Evolutionary conservation across 2,113 vertebrate species (phyloP), one percentile per base, ranked within the genome.

Genomic region (Sinocyclocheilus grahami): DNA sequence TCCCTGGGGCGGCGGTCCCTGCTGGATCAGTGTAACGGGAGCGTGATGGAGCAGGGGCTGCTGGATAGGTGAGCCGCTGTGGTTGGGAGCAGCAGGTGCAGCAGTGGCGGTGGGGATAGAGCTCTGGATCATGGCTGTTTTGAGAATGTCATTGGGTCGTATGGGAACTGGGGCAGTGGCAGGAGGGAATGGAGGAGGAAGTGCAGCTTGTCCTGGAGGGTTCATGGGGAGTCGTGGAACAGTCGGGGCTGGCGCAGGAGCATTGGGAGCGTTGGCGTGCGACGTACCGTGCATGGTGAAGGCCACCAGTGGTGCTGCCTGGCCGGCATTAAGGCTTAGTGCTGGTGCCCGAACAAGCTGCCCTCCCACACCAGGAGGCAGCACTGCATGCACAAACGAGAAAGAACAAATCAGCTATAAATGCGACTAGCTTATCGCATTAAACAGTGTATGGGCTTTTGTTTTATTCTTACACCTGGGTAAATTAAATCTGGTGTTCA

Each of bases 1-100:
- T 92, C 97, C 96, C 91, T 97, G 98, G 79, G 95, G 94, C 78
- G 97, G 95, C 76, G 97, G 96, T 93, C 97, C 95, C 93, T 97
- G 98, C 80, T 98, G 97, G 93, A 99, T 97, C 83, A 99, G 95
- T 0, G 97, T 97, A 88, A 99, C 96, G 24, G 98, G 96, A 39
- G 97, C 95, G 88, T 97, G 96, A 88, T 96, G 96, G 94, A 97
- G 94, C 87, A 96, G 84, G 39, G 94, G 93, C 91, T 97, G 97
- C 85, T 91, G 93, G 94, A 95, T 89, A 93, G 94, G 87, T 92
- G 94, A 90, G 91, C 93, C 75, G 84, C 95, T 96, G 93, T 96
- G 96, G 92, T 96, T 98, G 89, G 96, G 96, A 86, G 91, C 79
- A 22, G 94, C 92, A 51, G 95, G 90, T 63, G 91, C 90, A 48